phyloP scores from a whole-genome alignment of 2,113 vertebrate species.

The Pomatostomus ruficeps region DNA sequence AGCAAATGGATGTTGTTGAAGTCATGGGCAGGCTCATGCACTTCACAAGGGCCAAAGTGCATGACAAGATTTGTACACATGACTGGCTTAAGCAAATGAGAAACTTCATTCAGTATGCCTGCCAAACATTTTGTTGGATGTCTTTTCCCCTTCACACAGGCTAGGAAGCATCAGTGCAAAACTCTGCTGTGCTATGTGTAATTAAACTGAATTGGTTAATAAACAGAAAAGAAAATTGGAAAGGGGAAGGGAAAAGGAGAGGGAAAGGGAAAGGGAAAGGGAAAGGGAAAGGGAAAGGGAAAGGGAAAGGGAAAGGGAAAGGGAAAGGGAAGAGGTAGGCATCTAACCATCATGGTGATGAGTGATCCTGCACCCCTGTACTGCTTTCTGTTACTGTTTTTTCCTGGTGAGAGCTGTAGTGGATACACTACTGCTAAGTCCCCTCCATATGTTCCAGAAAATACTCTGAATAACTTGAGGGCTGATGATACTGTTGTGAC shows the following conservation, averaged over 20 bases:
- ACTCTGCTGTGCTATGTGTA: not conserved
- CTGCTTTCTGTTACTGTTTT: not conserved
- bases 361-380: not conserved
- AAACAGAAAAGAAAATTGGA: not conserved
- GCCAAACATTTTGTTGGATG: not conserved
- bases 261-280: not conserved
- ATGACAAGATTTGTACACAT: fast-evolving
- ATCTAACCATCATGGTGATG: not conserved
- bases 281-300: not conserved
- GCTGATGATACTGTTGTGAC: not conserved
- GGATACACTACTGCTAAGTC: not conserved
- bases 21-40: not conserved
- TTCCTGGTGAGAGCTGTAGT: not conserved
- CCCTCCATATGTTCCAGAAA: not conserved
- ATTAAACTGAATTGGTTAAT: not conserved
- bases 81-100: not conserved
- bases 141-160: not conserved
- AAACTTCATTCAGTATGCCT: not conserved
- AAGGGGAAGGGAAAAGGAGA: not conserved
- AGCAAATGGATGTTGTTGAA: not conserved
- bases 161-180: not conserved
- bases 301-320: not conserved
- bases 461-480: not conserved
- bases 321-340: not conserved
- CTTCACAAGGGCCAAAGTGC: not conserved